Base-by-base conservation (phyloP, 2,797 vertebrate species). In the Vultur gryphus region DNA sequence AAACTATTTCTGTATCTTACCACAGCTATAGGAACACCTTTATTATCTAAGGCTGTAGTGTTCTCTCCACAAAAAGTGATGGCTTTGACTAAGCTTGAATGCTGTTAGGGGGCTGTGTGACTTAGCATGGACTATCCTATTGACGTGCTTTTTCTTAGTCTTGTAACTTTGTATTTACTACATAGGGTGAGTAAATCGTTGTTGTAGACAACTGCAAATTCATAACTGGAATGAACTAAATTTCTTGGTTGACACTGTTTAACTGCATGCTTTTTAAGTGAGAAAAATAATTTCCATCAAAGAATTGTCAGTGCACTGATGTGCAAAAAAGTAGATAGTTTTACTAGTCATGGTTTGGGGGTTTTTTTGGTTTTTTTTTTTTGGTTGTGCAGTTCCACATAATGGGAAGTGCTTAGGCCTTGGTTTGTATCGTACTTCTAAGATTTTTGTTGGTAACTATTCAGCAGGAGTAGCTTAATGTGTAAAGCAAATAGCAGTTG, bases 351-450 rank as follows among this genome's bases (percentile, higher is more conserved):
- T 12, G 26, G 3, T 10, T 44, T 57, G 33, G 24, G 8, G 10
- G 10, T 10, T 29, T 10, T 4, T 23, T 0, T 4, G 7, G 7
- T 29, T 10, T 4, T 23, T 0, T 4, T 9, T 26, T 61, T 71
- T 19, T 20, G 19, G 5, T 19, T 71, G 3, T 43, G 43, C 5
- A 3, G 8, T 35, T 88, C 20, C 26, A 15, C 12, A 59, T 61
- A 25, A 0, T 2, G 25, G 44, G 17, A 9, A 39, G 16, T 15
- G 25, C n/a, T 54, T 21, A 49, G 35, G 43, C 64, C 52, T 49
- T 23, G 17, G 8, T 76, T 72, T 75, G 35, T 41, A 33, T 29
- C 5, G 7, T 35, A 0, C 29, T 29, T 11, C 65, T 35, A 5
- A 41, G 70, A 18, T n/a, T 49, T 29, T 24, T 5, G 1, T 0